phyloP scores from a whole-genome alignment of 2,888 invertebrate species.

The Anodontia alba region DNA sequence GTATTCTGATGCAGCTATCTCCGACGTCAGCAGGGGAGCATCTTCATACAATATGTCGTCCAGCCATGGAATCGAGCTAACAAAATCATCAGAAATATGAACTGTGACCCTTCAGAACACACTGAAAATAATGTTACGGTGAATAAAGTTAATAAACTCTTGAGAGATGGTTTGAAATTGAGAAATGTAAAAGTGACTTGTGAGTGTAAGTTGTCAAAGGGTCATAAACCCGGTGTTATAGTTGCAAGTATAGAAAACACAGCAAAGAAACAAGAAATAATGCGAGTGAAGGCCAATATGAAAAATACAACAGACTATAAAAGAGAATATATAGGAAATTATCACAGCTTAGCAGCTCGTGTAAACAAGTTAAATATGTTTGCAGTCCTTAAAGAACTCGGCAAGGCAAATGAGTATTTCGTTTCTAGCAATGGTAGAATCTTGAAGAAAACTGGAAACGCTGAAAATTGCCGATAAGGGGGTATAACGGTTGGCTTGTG shows the following conservation, averaged over 20 bases:
- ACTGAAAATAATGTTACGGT: not conserved
- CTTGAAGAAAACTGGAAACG: not conserved
- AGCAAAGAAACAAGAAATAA: not conserved
- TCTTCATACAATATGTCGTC: no score
- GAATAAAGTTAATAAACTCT: not conserved
- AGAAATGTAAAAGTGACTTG: not conserved
- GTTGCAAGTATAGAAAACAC: not conserved
- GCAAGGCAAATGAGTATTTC: not conserved
- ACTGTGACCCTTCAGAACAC: not conserved
- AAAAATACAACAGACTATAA: not conserved
- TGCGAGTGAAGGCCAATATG: not conserved
- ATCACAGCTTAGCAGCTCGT: not conserved
- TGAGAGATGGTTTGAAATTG: not conserved
- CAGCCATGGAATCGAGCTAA: not conserved
- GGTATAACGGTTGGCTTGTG: slow-evolving; percentile 19
- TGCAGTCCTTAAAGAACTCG: not conserved
- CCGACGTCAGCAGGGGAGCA: no score
- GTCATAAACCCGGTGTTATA: not conserved
- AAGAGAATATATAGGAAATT: not conserved
- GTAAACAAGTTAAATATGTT: not conserved
- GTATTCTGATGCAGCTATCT: not conserved
- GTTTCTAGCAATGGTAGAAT: not conserved
- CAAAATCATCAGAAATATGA: not conserved
- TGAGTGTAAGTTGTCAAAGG: not conserved
- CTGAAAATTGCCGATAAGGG: not conserved